Evolutionary conservation across 1,140 invertebrate species (phyloP).

Genomic region (Drosophila gunungcola): DNA sequence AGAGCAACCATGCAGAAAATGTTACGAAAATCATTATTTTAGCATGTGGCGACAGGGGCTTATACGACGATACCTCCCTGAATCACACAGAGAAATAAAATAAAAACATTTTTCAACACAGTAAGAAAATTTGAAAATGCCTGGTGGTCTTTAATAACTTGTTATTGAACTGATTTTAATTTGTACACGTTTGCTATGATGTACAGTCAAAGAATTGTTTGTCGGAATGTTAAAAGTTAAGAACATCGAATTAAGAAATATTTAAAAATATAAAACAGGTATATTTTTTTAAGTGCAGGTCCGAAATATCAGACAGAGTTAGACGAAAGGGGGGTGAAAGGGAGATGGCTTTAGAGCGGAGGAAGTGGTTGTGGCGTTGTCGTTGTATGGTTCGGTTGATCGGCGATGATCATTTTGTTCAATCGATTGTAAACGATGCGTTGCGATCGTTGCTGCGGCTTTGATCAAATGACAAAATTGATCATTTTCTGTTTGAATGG

Average conservation of each 20-base stretch:
- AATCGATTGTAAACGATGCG: conserved; percentile 82
- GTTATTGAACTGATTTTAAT: no score
- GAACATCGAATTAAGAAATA: no score
- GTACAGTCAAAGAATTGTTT: no score
- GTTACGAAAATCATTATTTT: conserved; percentile 76
- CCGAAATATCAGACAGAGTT: background rate
- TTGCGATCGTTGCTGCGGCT: conserved; percentile 82
- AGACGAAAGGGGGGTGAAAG: background rate
- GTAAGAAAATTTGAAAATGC: no score
- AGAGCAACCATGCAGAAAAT: conserved; percentile 78
- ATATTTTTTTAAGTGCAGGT: conserved; percentile 21
- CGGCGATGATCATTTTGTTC: conserved; percentile 81
- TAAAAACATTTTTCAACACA: no score
- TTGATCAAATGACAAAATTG: conserved; percentile 84
- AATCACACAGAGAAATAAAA: conserved; percentile 4
- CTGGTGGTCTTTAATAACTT: no score
- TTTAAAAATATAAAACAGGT: background rate
- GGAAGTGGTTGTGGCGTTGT: conserved; percentile 58
- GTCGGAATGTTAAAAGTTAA: no score
- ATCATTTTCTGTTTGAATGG: conserved; percentile 84
- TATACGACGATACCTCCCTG: conserved; percentile 47
- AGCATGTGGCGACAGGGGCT: conserved; percentile 74
- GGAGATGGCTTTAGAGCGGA: conserved; percentile 19
- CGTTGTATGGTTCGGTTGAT: conserved; percentile 49
- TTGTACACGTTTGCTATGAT: no score